These are phyloP conservation scores for Helostoma temminkii DNA, from an alignment of 2,797 vertebrate species.

Conservation along the genomic window DNA sequence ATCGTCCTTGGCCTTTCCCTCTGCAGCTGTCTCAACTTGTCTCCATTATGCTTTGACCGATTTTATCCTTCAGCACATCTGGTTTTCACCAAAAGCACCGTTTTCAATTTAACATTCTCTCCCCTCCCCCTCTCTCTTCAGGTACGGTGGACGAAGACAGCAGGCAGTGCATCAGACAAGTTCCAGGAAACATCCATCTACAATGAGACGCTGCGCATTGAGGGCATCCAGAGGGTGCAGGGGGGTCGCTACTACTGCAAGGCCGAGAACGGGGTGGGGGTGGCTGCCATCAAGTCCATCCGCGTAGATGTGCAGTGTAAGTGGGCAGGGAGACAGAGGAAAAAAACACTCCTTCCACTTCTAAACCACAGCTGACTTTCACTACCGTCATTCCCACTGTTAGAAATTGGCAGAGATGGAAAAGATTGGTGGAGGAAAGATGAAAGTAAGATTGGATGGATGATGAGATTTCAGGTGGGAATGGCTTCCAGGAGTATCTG, in stretches of 20 bases:
- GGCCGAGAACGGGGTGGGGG: constrained; percentile 98
- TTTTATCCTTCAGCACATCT: constrained; percentile 29
- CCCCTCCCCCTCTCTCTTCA: constrained; percentile 56
- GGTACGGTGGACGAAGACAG: constrained; percentile 99
- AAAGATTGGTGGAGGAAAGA: constrained; percentile 68
- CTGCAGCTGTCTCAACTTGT: too few species aligned
- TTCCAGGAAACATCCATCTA: constrained; percentile 98
- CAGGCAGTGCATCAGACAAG: constrained; percentile 96
- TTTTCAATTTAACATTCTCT: constrained; percentile 28
- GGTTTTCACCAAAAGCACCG: constrained; percentile 23
- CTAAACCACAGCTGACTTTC: constrained; percentile 71
- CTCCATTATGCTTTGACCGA: constrained; percentile 33
- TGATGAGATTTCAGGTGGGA: constrained; percentile 77
- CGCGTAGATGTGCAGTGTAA: constrained; percentile 99
- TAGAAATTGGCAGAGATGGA: constrained; percentile 59
- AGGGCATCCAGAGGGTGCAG: constrained; percentile 93
- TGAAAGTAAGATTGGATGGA: constrained; percentile 72
- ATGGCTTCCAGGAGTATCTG: constrained; percentile 84
- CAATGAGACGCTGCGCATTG: constrained; percentile 96
- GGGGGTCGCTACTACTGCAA: constrained; percentile 99
- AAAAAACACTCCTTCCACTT: constrained; percentile 75
- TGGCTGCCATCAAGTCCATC: constrained; percentile 99
- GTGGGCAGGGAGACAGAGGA: constrained; percentile 77
- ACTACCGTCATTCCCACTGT: constrained; percentile 74
- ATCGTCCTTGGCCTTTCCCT: too few species aligned